These are phyloP conservation scores for Boloria selene DNA, from an alignment of 2,888 invertebrate genomes.

Conservation along the genomic window DNA sequence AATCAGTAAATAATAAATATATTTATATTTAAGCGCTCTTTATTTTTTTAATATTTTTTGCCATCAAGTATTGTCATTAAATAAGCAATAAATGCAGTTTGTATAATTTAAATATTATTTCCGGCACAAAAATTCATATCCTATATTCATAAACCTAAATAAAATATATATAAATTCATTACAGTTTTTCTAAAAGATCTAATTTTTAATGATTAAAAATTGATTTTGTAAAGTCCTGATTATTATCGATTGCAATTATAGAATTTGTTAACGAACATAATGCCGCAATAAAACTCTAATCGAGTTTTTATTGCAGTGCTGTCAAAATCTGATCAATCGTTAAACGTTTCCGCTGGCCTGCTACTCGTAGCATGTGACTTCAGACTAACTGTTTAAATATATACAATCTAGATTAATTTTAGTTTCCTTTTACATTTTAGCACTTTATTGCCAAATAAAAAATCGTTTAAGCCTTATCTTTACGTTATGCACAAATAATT, in stretches of 20 bases:
- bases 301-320: constrained; percentile 12
- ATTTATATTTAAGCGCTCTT: not conserved
- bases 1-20: not conserved
- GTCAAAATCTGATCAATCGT: constrained; percentile 23
- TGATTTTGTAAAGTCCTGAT: not conserved
- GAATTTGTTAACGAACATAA: constrained; percentile 1
- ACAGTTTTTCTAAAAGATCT: too few relatives aligned
- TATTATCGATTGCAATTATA: not conserved
- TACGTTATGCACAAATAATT: not conserved
- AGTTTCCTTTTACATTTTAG: not conserved
- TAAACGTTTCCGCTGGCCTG: constrained; percentile 27
- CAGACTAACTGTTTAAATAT: not conserved
- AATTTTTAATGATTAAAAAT: too few relatives aligned
- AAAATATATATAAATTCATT: too few relatives aligned
- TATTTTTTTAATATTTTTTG: not conserved
- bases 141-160: too few relatives aligned
- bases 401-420: too few relatives aligned
- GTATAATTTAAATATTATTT: too few relatives aligned
- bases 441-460: not conserved
- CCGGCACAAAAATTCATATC: too few relatives aligned
- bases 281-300: constrained; percentile 25
- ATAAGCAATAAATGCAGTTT: too few relatives aligned
- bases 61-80: not conserved
- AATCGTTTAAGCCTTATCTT: not conserved
- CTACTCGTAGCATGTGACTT: not conserved